These are phyloP conservation scores for Lasioglossum leucozonium DNA, from an alignment of 2,888 invertebrate species.

Conservation along the genomic window DNA sequence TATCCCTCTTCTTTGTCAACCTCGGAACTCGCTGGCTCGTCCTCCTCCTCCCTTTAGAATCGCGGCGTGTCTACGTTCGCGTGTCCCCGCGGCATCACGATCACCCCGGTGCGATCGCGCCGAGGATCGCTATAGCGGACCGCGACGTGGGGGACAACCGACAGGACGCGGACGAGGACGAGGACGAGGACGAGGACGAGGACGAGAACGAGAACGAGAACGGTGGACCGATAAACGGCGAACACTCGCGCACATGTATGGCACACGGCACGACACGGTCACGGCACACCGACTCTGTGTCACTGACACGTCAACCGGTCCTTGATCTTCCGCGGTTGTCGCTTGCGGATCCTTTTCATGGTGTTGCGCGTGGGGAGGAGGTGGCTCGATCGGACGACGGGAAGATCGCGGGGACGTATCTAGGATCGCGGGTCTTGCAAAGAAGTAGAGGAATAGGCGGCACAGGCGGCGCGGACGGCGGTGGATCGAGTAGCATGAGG, in stretches of 20 bases:
- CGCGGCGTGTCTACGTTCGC: background rate
- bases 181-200: background rate
- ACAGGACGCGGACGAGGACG: background rate
- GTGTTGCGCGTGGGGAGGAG: conserved; percentile 28
- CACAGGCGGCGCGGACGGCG: background rate
- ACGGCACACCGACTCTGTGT: conserved; percentile 32
- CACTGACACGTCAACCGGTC: conserved; percentile 57
- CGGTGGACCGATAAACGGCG: background rate
- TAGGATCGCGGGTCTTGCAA: background rate
- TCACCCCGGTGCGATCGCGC: conserved; percentile 20
- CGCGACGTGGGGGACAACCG: background rate
- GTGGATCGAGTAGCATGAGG: conserved; percentile 45
- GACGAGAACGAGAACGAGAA: background rate
- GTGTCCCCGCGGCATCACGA: conserved; percentile 52
- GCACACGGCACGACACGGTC: conserved; percentile 27
- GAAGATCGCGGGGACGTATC: background rate
- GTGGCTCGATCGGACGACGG: background rate
- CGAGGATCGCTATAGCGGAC: background rate
- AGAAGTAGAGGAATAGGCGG: background rate
- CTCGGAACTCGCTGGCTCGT: background rate
- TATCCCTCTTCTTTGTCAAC: background rate
- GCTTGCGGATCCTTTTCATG: conserved; percentile 77
- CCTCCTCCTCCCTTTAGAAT: background rate
- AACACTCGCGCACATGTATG: conserved; percentile 27
- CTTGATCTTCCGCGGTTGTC: conserved; percentile 73